Conservation (phyloP, 2,797 vertebrate genomes). For the Antrozous pallidus region DNA sequence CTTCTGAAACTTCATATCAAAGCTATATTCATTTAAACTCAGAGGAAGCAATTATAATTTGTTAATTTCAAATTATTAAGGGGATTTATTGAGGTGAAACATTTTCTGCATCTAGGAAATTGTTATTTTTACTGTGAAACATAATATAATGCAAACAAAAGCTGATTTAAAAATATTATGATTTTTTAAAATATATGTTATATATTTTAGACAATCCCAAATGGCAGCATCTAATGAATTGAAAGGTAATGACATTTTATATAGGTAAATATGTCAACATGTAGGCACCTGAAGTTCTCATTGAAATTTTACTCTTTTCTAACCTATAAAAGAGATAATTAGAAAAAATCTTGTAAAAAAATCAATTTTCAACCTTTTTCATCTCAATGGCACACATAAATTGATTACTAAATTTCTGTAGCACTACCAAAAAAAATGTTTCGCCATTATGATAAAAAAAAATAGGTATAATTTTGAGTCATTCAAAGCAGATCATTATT, state of each 20-base stretch:
- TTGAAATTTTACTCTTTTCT: background rate
- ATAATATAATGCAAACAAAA: background rate
- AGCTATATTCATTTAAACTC: background rate
- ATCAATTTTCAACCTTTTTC: background rate
- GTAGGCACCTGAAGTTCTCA: background rate
- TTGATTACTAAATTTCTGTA: background rate
- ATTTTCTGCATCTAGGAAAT: background rate
- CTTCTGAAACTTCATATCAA: background rate
- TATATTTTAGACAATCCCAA: background rate
- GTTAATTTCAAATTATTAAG: background rate
- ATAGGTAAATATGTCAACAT: background rate
- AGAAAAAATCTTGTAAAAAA: background rate
- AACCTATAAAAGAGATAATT: background rate
- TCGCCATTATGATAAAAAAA: background rate
- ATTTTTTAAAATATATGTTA: background rate
- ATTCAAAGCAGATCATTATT: background rate
- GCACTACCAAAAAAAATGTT: background rate
- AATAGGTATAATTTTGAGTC: background rate
- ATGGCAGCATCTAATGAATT: background rate
- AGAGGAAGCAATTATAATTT: slow-evolving; percentile 10
- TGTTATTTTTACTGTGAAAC: background rate
- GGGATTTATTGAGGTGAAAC: slow-evolving; percentile 20
- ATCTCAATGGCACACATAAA: background rate
- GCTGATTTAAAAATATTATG: background rate
- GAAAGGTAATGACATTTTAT: background rate